These are phyloP conservation scores for Brachionus plicatilis DNA, from an alignment of 1,140 invertebrate species.

Conservation along the genomic window DNA sequence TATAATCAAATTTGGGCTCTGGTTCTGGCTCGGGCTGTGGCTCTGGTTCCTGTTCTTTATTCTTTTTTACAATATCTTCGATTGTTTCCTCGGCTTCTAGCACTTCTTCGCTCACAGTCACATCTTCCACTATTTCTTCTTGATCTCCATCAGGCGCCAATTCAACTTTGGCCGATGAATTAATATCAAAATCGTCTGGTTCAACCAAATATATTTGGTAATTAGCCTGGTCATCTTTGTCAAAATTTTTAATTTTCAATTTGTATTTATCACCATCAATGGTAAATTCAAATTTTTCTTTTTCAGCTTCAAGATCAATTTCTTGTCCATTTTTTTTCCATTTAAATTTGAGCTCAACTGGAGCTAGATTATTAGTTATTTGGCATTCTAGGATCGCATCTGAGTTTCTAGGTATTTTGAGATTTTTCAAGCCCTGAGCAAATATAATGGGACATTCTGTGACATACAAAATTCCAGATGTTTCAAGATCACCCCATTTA, in stretches of 20 bases:
- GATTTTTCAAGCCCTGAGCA: conserved; percentile 16
- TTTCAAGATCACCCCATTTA: conserved; percentile 24
- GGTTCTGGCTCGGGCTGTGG: neutral
- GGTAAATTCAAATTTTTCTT: conserved; percentile 23
- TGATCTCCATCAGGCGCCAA: neutral
- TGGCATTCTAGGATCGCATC: conserved; percentile 21
- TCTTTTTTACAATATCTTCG: neutral
- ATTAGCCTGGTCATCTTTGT: conserved; percentile 23
- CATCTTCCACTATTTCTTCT: conserved; percentile 17
- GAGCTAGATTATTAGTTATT: conserved; percentile 20
- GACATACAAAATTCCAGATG: conserved; percentile 8
- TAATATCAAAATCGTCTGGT: conserved; percentile 32
- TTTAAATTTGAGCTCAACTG: conserved; percentile 17
- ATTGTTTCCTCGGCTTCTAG: conserved; percentile 18
- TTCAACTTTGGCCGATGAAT: conserved; percentile 2
- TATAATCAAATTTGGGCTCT: neutral
- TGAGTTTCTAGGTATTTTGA: conserved; percentile 11
- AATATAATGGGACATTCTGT: conserved; percentile 30
- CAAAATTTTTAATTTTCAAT: conserved; percentile 32
- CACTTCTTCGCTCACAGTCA: conserved; percentile 15
- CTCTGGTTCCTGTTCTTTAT: neutral
- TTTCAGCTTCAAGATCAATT: neutral
- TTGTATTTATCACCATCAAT: conserved; percentile 30
- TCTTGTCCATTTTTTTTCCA: conserved; percentile 32
- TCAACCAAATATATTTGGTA: conserved; percentile 27